Base-by-base conservation (phyloP, 2,797 vertebrate genomes). In the Bucorvus abyssinicus region DNA sequence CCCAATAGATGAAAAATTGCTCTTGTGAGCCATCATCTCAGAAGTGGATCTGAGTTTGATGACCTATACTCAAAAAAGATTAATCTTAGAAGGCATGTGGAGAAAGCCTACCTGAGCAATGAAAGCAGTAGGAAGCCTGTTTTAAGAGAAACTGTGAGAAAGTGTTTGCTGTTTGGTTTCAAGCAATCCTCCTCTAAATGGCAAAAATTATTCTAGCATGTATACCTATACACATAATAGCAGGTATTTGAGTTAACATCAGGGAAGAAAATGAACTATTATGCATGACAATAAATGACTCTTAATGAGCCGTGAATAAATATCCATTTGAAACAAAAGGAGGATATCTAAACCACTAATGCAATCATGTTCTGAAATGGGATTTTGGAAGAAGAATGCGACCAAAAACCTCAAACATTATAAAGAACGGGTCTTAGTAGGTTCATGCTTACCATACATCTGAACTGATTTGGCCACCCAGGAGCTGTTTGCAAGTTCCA, bases 101-200 rank as follows among this genome's bases (percentile, higher is more conserved):
- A 83, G 7, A 82, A 84, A 24, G 47, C 12, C 55, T 59, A 17
- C n/a, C 44, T 56, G 44, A 59, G 14, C 84, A 38, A 65, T 40
- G 10, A 68, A 67, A 65, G 11, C n/a, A 5, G 1, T 3, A 1
- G 8, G 6, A 13, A 21, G 0, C 1, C 5, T 63, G 18, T 56
- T 91, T 89, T 36, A 64, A 87, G 38, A 71, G 42, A 75, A 67
- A 84, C 6, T 44, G 29, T 64, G n/a, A 69, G 34, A 40, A 87
- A 67, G 10, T 9, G 22, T 74, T 70, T 81, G 26, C 42, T 89
- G 17, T 38, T 76, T 80, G 17, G 9, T 68, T 88, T n/a, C 30
- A 90, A 91, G 38, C 9, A 81, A 71, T 57, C 7, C 32, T 76
- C 9, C 45, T 85, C 53, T 75, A 60, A 85, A 85, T 60, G 34